Evolutionary conservation across 2,113 vertebrate species (phyloP), one percentile per base, ranked within the genome.

Genomic region (Boleophthalmus pectinirostris): DNA sequence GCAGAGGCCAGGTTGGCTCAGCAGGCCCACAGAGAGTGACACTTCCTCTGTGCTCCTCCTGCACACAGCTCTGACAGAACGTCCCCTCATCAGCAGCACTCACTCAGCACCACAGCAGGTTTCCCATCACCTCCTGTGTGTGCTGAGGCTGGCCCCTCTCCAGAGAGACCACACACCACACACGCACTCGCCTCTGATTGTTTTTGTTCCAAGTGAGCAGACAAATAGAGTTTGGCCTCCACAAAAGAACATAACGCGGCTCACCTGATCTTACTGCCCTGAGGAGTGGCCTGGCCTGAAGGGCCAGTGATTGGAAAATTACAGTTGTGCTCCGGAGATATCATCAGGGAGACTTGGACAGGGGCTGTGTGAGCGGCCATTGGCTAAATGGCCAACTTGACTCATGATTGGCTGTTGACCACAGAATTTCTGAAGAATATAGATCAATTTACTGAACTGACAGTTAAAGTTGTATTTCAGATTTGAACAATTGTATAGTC

Each of bases 221-320:
- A 91, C 87, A 87, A 89, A 92, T 85, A 81, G 87, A 88, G 80
- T 85, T 88, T 87, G 86, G 85, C 81, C 85, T 90, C 80, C 85
- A 88, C 85, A 91, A 91, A 90, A 87, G 83, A 88, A 90, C 90
- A 88, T 74, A 75, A 85, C 58, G 67, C 11, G 69, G 84, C 83
- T 77, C 83, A 84, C 90, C 84, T 90, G 88, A 92, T 92, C 89
- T 91, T 82, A 90, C 91, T 81, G 90, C 85, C 89, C 82, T 80
- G 84, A 91, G 89, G 90, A 91, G 82, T 72, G 86, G 87, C 79
- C 83, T 66, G 83, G 86, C 83, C 87, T 84, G 89, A 89, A 89
- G 85, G 86, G 88, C 85, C 74, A 79, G 88, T 93, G 92, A 94
- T 93, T 93, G 91, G 90, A 91, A 90, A 93, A 93, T 94, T 83